Evolutionary conservation across 2,888 invertebrate genomes (phyloP).

Genomic region (Rhabditoides inermis): DNA sequence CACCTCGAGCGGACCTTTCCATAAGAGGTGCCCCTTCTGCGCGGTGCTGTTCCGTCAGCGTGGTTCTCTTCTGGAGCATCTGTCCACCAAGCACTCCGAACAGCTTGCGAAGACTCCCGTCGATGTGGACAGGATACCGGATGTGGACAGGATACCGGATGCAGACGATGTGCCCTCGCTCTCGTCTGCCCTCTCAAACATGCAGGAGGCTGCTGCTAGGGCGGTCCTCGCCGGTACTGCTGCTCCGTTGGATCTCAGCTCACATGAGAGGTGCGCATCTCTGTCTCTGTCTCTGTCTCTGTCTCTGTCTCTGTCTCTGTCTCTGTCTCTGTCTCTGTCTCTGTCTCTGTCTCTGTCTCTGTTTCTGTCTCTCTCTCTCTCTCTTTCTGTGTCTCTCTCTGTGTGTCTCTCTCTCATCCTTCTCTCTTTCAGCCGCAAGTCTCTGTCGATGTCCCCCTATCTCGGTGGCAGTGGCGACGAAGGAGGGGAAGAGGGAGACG

Average conservation of each 20-base stretch:
- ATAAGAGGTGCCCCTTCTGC: slow-evolving; percentile 90
- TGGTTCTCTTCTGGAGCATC: slow-evolving; percentile 75
- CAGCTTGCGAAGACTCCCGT: slow-evolving; percentile 83
- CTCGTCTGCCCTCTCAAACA: neutral
- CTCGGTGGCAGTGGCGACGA: slow-evolving; percentile 10
- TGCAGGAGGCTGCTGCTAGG: slow-evolving; percentile 7
- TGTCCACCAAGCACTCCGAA: slow-evolving; percentile 64
- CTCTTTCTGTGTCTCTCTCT: too few relatives aligned
- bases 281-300: neutral
- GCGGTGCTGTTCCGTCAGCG: slow-evolving; percentile 73
- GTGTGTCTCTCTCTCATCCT: too few relatives aligned
- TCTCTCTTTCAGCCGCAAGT: slow-evolving; percentile 20
- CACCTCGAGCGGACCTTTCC: neutral
- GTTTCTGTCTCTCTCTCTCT: too few relatives aligned
- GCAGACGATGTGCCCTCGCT: slow-evolving; percentile 58
- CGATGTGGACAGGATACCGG: slow-evolving; percentile 84
- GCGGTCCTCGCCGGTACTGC: slow-evolving; percentile 6
- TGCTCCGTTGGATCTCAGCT: slow-evolving; percentile 9
- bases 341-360: too few relatives aligned
- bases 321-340: too few relatives aligned
- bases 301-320: too few relatives aligned
- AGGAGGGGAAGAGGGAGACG: slow-evolving; percentile 10
- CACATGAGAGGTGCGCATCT: too few relatives aligned
- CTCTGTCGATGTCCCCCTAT: slow-evolving; percentile 29
- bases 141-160: slow-evolving; percentile 79